These are phyloP conservation scores for Serinus canaria DNA, from an alignment of 2,113 vertebrate genomes.

Conservation along the genomic window DNA sequence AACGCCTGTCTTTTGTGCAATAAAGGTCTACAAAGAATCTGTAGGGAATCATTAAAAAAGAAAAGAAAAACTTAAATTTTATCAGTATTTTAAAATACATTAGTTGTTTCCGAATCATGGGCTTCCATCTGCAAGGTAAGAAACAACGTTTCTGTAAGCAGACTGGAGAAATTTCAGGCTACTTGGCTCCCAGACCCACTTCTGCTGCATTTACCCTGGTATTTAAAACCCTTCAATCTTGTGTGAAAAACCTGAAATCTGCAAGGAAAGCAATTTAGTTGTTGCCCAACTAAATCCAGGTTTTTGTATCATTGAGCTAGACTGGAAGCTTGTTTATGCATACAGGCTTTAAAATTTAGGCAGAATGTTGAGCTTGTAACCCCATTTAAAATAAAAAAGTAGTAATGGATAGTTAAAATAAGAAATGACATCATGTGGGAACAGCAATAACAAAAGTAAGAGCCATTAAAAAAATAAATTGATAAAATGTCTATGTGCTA, in stretches of 20 bases:
- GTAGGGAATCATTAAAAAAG: not conserved
- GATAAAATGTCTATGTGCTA: not conserved
- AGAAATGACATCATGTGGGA: not conserved
- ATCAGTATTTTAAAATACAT: not conserved
- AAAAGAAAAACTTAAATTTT: not conserved
- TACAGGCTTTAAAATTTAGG: not conserved
- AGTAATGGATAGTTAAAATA: not conserved
- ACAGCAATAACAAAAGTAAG: not conserved
- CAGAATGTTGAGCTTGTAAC: not conserved
- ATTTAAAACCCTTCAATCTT: not conserved
- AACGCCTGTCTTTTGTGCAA: conserved; percentile 81
- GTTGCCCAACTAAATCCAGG: not conserved
- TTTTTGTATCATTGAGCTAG: not conserved
- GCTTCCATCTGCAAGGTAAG: not conserved
- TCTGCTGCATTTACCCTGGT: not conserved
- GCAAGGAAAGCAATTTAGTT: not conserved
- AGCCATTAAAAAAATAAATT: not conserved
- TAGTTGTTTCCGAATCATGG: not conserved
- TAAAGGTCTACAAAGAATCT: conserved; percentile 92
- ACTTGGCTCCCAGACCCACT: not conserved
- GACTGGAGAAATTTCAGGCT: not conserved
- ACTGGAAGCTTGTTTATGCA: not conserved
- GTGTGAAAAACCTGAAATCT: not conserved
- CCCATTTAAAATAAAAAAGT: not conserved
- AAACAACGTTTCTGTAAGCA: not conserved